Percentiles rank a stretch among this genome's conserved stretches.
Evolutionary conservation across 2,797 vertebrate species (phyloP).

Genomic region (Monodelphis domestica): DNA sequence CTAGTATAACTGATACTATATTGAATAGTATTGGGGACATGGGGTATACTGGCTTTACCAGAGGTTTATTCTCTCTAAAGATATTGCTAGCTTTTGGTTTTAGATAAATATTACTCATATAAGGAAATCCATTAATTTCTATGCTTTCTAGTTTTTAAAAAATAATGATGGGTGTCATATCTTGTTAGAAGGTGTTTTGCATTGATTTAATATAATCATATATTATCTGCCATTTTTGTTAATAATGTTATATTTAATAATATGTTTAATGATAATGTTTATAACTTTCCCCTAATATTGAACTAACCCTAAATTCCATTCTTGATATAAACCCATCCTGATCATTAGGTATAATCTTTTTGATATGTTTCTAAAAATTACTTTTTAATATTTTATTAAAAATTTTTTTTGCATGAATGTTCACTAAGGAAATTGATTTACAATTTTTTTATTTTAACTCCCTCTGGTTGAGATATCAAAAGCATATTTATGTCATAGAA

Average conservation of each 20-base stretch:
- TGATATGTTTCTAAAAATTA: not conserved
- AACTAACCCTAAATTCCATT: not conserved
- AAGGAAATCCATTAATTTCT: not conserved
- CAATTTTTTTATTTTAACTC: not conserved
- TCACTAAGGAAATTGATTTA: not conserved
- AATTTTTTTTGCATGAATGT: not conserved
- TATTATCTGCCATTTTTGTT: not conserved
- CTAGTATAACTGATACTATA: not conserved
- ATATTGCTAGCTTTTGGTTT: not conserved
- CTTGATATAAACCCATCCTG: not conserved
- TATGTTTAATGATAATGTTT: not conserved
- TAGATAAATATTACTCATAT: not conserved
- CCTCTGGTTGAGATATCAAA: not conserved
- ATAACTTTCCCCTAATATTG: not conserved
- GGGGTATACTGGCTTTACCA: not conserved
- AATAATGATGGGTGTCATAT: not conserved
- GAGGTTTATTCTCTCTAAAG: not conserved
- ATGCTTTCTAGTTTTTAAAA: not conserved
- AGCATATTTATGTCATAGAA: not conserved
- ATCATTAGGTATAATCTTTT: not conserved
- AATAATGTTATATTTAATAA: not conserved
- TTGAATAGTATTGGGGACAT: not conserved
- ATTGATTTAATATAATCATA: not conserved
- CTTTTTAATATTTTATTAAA: not conserved
- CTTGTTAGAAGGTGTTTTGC: not conserved